Conservation (phyloP, 2,113 vertebrate genomes). For the Aptenodytes patagonicus region DNA sequence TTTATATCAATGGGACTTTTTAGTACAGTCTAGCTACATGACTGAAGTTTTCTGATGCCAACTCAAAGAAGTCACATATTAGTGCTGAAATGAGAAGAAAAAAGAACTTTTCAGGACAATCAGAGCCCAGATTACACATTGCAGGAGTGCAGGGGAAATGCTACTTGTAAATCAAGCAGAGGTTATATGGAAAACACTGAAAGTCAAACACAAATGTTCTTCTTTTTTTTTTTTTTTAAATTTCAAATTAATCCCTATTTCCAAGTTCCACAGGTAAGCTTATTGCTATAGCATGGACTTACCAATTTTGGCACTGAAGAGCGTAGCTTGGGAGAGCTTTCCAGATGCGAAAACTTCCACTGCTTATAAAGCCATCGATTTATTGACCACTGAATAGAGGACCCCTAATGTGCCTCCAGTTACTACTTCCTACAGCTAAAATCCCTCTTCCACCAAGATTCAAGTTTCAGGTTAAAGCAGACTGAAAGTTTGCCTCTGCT, state of each 20-base stretch:
- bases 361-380: background rate
- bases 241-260: background rate
- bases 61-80: background rate
- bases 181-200: background rate
- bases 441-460: background rate
- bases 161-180: background rate
- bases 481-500: background rate
- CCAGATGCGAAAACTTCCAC: background rate
- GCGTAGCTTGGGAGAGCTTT: background rate
- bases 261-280: background rate
- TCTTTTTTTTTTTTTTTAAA: background rate
- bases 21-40: background rate
- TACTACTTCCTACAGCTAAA: background rate
- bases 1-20: background rate
- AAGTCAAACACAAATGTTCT: background rate
- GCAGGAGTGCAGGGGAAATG: background rate
- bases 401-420: background rate
- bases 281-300: background rate
- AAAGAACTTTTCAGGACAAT: background rate
- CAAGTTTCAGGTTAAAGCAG: background rate
- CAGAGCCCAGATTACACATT: background rate
- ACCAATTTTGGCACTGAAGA: constrained; percentile 25
- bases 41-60: background rate
- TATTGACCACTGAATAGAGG: background rate
- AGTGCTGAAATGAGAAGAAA: background rate